Evolutionary conservation across 2,797 vertebrate species (phyloP).

Genomic region (Meriones psammophilus): DNA sequence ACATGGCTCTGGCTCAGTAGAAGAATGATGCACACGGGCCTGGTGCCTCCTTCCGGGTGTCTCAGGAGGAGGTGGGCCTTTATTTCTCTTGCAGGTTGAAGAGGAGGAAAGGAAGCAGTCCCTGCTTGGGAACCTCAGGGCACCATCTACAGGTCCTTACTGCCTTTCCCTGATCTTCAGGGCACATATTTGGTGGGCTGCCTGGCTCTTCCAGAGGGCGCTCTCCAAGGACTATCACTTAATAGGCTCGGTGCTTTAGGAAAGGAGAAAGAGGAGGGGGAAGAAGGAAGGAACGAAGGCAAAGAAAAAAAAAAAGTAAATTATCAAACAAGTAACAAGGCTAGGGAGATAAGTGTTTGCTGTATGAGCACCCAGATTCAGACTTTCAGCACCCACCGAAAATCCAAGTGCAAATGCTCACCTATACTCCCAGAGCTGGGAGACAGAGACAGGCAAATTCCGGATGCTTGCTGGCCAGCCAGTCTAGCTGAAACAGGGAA

Average conservation of each 20-base stretch:
- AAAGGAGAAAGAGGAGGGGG: neutral
- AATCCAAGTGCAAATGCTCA: neutral
- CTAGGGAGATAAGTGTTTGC: neutral
- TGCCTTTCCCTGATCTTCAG: neutral
- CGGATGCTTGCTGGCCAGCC: neutral
- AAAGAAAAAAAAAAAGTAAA: neutral
- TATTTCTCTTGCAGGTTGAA: neutral
- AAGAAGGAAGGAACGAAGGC: neutral
- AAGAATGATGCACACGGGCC: neutral
- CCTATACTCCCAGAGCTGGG: neutral
- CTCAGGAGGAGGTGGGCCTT: neutral
- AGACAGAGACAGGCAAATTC: neutral
- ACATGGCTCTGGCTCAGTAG: neutral
- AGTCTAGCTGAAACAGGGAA: neutral
- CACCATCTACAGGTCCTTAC: neutral
- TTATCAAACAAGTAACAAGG: no score
- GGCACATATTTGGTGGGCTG: neutral
- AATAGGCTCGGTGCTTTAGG: neutral
- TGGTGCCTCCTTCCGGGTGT: neutral
- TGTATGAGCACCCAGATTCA: neutral
- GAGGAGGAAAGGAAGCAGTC: neutral
- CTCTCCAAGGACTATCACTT: neutral
- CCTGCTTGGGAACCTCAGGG: neutral
- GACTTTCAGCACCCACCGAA: neutral
- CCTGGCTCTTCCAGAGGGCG: neutral